Evolutionary conservation across 2,797 vertebrate genomes (phyloP), one percentile per base, ranked within the genome.

Genomic region (Siniperca scherzeri): DNA sequence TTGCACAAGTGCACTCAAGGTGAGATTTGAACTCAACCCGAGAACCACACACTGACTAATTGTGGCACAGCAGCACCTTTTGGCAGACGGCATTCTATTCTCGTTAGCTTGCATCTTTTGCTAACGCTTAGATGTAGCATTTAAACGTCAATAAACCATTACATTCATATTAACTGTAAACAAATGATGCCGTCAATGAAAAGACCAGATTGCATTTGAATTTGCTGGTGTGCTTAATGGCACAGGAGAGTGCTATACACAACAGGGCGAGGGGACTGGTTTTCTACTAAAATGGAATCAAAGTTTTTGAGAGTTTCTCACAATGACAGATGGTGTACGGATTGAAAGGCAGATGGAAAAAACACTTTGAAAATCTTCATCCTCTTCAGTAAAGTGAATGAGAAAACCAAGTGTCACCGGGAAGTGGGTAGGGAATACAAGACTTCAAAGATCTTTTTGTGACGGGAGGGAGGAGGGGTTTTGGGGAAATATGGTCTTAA

Each of bases 371-470:
- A 69, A 66, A 53, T 46, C 0, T 67, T 77, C 30, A 10, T 69
- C 44, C 66, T 48, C 36, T 67, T 52, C 62, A 46, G 62, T 30
- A 11, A 59, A 55, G 50, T 70, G 50, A 83, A 76, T 68, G 61
- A 71, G 69, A 86, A 84, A 85, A 80, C 62, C 55, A 71, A 80
- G 42, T 13, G 16, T 61, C 40, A 50, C 38, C 53, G 65, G 38
- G 38, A 38, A 77, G 77, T 5, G 22, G n/a, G 25, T 1, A n/a
- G 22, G 6, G n/a, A 36, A 70, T 25, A 11, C 59, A 17, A 44
- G 19, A 30, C 61, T 65, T 70, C 13, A 80, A 50, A 75, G 56
- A 25, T 6, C 25, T 46, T 81, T 60, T 60, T 77, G 33, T 70
- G 56, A 62, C 48, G 60, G 57, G 52, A 57, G 13, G 64, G 21